Percentiles rank a stretch among this genome's conserved stretches.
phyloP scores from a whole-genome alignment of 2,888 invertebrate genomes.

The Cheilosia urbana region DNA sequence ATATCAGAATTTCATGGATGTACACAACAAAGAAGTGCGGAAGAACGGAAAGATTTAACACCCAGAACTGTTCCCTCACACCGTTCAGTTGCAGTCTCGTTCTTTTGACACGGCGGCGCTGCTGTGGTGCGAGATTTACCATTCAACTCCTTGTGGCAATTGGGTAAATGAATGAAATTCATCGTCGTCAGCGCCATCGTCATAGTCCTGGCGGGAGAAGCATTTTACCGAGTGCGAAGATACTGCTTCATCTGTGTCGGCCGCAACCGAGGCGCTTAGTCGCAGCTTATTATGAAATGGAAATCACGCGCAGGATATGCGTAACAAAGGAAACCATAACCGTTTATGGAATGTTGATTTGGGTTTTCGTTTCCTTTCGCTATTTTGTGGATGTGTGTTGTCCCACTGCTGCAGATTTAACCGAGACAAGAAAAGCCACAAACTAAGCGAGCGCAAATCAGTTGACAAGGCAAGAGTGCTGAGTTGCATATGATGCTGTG shows the following conservation, averaged over 20 bases:
- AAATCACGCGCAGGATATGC: conserved; percentile 64
- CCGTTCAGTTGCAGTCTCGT: conserved; percentile 43
- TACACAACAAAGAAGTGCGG: conserved; percentile 66
- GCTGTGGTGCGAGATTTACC: background rate
- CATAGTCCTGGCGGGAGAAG: conserved; percentile 13
- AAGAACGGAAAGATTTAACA: conserved; percentile 73
- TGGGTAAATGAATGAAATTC: conserved; percentile 44
- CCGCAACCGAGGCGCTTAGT: conserved; percentile 25
- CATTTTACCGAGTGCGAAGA: conserved; percentile 31
- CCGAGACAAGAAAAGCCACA: conserved; percentile 29
- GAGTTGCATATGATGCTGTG: conserved; percentile 27
- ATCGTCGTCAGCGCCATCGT: conserved; percentile 21
- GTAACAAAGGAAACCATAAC: conserved; percentile 60
- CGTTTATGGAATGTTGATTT: conserved; percentile 59
- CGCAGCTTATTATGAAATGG: conserved; percentile 60
- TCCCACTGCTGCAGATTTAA: background rate
- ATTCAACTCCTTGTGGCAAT: conserved; percentile 20
- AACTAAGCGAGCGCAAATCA: conserved; percentile 28
- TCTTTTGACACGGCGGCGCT: background rate
- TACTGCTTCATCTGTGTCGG: conserved; percentile 22
- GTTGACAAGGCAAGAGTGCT: conserved; percentile 36
- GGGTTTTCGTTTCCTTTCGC: conserved; percentile 49
- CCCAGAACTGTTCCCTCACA: conserved; percentile 44
- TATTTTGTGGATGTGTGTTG: background rate
- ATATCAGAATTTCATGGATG: conserved; percentile 71